These are phyloP conservation scores for Enteromius paludinosus DNA, from an alignment of 2,797 vertebrate species.

Conservation along the genomic window DNA sequence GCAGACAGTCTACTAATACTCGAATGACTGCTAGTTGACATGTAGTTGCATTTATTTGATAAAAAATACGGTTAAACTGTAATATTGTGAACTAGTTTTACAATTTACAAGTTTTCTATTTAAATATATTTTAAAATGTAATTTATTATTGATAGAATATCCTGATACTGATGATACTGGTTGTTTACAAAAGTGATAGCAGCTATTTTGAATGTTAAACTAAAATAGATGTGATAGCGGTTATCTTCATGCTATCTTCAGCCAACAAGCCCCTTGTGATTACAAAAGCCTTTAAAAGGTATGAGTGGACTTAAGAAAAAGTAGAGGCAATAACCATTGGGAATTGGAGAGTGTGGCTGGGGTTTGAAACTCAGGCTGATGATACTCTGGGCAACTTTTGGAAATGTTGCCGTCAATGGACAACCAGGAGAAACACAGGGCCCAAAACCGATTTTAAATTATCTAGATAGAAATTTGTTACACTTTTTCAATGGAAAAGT, in stretches of 20 bases:
- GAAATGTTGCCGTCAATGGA: too few species aligned
- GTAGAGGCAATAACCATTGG: not conserved
- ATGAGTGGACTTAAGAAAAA: not conserved
- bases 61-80: not conserved
- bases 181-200: conserved; percentile 1
- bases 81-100: not conserved
- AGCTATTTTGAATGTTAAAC: conserved; percentile 22
- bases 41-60: not conserved
- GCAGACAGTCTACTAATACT: too few species aligned
- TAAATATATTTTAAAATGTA: not conserved
- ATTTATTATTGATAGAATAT: not conserved
- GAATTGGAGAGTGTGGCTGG: not conserved
- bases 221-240: conserved; percentile 24
- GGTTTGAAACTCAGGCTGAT: not conserved
- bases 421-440: too few species aligned
- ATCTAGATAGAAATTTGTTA: too few species aligned
- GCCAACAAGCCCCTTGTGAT: not conserved
- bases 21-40: too few species aligned
- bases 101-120: not conserved
- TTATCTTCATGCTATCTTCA: conserved; percentile 29
- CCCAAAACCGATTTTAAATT: too few species aligned
- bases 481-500: too few species aligned
- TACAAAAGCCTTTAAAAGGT: conserved; percentile 14
- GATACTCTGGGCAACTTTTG: too few species aligned
- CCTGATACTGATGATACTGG: not conserved